Base-by-base conservation (phyloP, 1,140 invertebrate genomes). In the Arion vulgaris region DNA sequence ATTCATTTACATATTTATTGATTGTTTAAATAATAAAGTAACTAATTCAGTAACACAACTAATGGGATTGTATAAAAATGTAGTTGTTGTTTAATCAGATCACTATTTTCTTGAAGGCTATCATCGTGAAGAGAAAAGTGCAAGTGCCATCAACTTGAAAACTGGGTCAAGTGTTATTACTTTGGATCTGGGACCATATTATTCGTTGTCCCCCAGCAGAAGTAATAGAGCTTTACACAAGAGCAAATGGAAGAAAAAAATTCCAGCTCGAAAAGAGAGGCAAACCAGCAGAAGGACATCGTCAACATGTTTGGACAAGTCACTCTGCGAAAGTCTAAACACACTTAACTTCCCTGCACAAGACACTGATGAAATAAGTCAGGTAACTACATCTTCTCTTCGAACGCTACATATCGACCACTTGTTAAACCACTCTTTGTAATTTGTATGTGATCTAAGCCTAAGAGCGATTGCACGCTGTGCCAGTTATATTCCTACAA, bases 111-210 rank as follows among this genome's bases (percentile, higher is more conserved):
- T 23, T n/a, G 9, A 9, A 57, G 5, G 53, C 19, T 34, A 51
- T 49, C 38, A 53, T 49, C 15, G n/a, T 41, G 81, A 75, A 39
- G 81, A 76, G 53, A 73, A 82, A 39, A 57, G 84, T 51, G 86
- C 87, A 7, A 88, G 82, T 51, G 90, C 89, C n/a, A 88, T 91
- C 26, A 91, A 91, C 76, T 62, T 91, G 38, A 91, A 91, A 84
- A 91, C 91, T 23, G 91, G 91, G 49, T 85, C 87, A 32, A 88
- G 86, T 84, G 87, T 91, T 26, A 89, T 91, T 51, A 88, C 88
- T 1, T 66, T 91, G 32, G 91, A 91, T 41, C 49, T 88, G 28
- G 57, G n/a, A 23, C 28, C 51, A 73, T 45, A 26, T 9, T 75
- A 15, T 1, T 49, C 45, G 68, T 36, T 34, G 62, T 80, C 69